These are phyloP conservation scores for Trissoscelio sp. DNA, from an alignment of 2,888 invertebrate genomes.

Conservation along the genomic window DNA sequence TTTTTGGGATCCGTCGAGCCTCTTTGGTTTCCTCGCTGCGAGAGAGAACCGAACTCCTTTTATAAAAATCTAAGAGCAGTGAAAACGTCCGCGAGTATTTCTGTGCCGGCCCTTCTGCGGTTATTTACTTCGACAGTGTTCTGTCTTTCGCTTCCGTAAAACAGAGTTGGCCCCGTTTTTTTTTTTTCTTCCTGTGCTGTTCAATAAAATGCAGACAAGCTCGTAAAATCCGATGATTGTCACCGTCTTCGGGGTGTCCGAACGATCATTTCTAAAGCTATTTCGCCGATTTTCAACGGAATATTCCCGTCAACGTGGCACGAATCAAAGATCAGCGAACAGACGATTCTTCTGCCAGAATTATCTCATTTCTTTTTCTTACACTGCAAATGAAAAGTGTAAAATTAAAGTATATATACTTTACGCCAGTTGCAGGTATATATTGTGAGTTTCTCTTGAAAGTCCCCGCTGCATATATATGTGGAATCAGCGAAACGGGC, in stretches of 20 bases:
- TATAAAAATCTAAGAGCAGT: constrained; percentile 42
- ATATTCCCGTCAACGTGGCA: constrained; percentile 9
- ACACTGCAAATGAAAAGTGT: no score
- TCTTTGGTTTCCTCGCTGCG: constrained; percentile 9
- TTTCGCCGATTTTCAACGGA: constrained; percentile 21
- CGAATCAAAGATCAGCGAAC: constrained; percentile 17
- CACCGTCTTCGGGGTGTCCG: constrained; percentile 20
- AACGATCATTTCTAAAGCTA: constrained; percentile 36
- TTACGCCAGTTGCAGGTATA: no score
- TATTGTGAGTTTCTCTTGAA: no score
- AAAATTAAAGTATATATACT: no score
- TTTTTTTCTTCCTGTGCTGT: neutral
- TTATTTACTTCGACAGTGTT: constrained; percentile 45
- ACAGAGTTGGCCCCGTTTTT: neutral
- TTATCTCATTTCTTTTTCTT: no score
- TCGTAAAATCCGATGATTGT: constrained; percentile 48
- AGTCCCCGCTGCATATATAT: no score
- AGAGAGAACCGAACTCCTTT: constrained; percentile 16
- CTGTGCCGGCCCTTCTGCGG: constrained; percentile 21
- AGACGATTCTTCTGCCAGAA: no score
- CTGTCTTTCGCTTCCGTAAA: constrained; percentile 19
- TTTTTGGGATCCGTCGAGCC: neutral
- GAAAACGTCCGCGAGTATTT: constrained; percentile 34
- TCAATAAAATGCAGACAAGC: constrained; percentile 59
- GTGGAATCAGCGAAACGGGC: no score